Evolutionary conservation across 1,140 invertebrate genomes (phyloP), one percentile per base, ranked within the genome.

Genomic region (Drosophila subobscura): DNA sequence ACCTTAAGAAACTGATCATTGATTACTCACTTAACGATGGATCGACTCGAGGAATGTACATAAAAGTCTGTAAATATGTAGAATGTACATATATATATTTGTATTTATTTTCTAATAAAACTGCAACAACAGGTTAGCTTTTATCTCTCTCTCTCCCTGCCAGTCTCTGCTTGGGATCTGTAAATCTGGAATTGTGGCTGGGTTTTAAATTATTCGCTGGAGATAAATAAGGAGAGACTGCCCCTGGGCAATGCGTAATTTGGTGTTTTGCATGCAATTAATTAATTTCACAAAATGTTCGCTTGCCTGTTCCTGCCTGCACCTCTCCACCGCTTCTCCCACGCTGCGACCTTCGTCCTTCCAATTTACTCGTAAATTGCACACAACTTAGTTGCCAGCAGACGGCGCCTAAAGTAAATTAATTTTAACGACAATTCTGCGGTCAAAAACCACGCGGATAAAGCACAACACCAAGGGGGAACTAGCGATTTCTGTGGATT

Each of bases 211-310:
- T 72, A 72, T 72, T 72, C 70, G 41, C 47, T 40, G 60, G 51
- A 16, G 60, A 72, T 72, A 54, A 72, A 72, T 61, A 42, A 68
- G 42, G 63, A 41, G 42, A 23, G 63, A 68, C 63, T 47, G 65
- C 63, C 65, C 42, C 49, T 61, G 60, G 44, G 66, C 61, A 80
- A 64, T 77, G 81, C 81, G 81, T 85, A 85, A 86, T 85, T 85
- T 86, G 81, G 81, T 86, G 81, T 86, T 81, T 71, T 65, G 81
- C 77, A 56, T 42, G 72, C 60, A 86, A 83, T 86, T 86, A 77
- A 85, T 85, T 77, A 70, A 80, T 67, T 76, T 74, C 22, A 33
- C 65, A 75, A 64, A 29, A 40, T 4, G 8, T 33, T 33, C 44
- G 55, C 8, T 16, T 27, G 56, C 44, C 33, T 10, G 12, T 4